Evolutionary conservation across 2,888 invertebrate genomes (phyloP).

Genomic region (Itoplectis maculator): DNA sequence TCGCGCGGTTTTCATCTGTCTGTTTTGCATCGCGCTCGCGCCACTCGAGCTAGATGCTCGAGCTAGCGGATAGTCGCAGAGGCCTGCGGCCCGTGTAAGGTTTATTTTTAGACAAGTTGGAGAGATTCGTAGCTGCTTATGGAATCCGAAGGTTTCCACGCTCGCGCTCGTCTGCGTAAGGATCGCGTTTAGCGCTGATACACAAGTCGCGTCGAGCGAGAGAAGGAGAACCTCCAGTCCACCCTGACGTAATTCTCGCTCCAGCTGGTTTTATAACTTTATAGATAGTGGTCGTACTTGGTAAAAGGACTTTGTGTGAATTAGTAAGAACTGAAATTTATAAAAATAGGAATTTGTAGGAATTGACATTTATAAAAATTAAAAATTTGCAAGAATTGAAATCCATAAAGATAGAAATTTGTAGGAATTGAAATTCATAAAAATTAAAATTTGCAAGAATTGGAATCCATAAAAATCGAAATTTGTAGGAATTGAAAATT

Average conservation of each 20-base stretch:
- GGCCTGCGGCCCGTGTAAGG: constrained; percentile 38
- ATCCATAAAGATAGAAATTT: too few relatives aligned
- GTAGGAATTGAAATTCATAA: too few relatives aligned
- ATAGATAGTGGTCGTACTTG: constrained; percentile 27
- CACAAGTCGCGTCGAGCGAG: constrained; percentile 48
- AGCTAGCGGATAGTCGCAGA: constrained; percentile 1
- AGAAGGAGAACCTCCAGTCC: constrained; percentile 42
- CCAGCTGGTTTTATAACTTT: constrained; percentile 22
- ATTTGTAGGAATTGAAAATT: too few relatives aligned
- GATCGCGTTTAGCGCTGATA: constrained; percentile 35
- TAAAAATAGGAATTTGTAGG: too few relatives aligned
- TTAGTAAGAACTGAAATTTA: too few relatives aligned
- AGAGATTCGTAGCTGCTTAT: constrained; percentile 63
- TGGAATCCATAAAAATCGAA: too few relatives aligned
- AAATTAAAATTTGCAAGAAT: too few relatives aligned
- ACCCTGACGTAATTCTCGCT: constrained; percentile 60
- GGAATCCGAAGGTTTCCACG: constrained; percentile 66
- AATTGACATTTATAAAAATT: too few relatives aligned
- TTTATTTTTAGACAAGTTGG: constrained; percentile 67
- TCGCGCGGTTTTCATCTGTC: constrained; percentile 21
- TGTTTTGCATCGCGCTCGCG: constrained; percentile 13
- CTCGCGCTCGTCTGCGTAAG: constrained; percentile 26
- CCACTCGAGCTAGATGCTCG: background rate
- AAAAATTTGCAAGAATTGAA: too few relatives aligned
- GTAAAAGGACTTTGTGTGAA: background rate